Evolutionary conservation across 2,888 invertebrate species (phyloP).

Genomic region (Synergus laeviventris): DNA sequence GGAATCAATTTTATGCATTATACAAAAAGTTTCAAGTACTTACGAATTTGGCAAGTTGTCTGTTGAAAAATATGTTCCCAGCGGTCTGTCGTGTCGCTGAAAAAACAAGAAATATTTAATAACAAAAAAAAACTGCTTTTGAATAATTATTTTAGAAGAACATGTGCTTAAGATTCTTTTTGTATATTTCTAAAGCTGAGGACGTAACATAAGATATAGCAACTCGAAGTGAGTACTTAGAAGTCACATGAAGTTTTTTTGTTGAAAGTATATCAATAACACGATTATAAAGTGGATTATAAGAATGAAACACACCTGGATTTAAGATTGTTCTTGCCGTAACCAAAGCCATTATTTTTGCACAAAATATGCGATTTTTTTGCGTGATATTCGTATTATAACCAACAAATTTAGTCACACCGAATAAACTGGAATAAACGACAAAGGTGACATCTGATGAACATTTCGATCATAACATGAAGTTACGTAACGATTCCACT

Average conservation of each 20-base stretch:
- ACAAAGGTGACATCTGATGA: not conserved
- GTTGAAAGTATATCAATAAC: not conserved
- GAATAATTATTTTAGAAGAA: not conserved
- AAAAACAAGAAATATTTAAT: conserved; percentile 60
- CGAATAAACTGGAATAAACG: not conserved
- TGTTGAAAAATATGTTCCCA: conserved; percentile 73
- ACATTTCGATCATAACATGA: not conserved
- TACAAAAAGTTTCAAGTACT: not conserved
- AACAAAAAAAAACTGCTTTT: not conserved
- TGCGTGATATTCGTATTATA: not conserved
- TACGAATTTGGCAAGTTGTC: conserved; percentile 73
- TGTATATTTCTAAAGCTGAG: not conserved
- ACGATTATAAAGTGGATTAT: not conserved
- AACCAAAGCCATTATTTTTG: conserved; percentile 69
- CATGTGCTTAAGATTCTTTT: not conserved
- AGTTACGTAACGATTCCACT: not conserved
- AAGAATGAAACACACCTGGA: conserved; percentile 64
- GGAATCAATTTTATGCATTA: not conserved
- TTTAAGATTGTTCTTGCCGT: conserved; percentile 67
- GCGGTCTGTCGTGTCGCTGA: conserved; percentile 75
- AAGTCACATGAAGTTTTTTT: not conserved
- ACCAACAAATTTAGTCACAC: conserved; percentile 19
- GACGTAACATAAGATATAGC: not conserved
- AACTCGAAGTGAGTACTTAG: conserved; percentile 4
- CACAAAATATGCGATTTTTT: not conserved